phyloP scores from a whole-genome alignment of 2,113 vertebrate species.

The Gopherus evgoodei region DNA sequence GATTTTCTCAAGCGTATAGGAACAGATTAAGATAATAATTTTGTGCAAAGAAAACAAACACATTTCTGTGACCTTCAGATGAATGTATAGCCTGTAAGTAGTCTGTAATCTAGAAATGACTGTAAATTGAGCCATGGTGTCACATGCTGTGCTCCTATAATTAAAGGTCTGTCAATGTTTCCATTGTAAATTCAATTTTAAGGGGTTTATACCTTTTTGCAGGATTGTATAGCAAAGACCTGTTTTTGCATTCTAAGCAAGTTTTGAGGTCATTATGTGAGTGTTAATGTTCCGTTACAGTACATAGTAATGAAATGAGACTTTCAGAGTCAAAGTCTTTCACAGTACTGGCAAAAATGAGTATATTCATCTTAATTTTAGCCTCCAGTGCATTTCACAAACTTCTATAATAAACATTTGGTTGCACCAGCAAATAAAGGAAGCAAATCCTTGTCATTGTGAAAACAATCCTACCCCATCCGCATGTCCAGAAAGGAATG shows the following conservation, averaged over 20 bases:
- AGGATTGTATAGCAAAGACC: conserved; percentile 12
- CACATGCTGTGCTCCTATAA: not conserved
- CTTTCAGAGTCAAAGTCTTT: conserved; percentile 71
- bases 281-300: conserved; percentile 74
- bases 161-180: conserved; percentile 55
- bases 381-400: conserved; percentile 72
- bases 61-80: not conserved
- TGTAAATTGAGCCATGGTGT: not conserved
- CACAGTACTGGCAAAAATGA: conserved; percentile 74
- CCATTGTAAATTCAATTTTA: conserved; percentile 59
- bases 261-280: conserved; percentile 72
- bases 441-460: conserved; percentile 43
- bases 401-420: conserved; percentile 81
- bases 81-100: not conserved
- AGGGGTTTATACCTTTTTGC: conserved; percentile 40
- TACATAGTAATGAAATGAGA: conserved; percentile 77
- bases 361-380: conserved; percentile 81
- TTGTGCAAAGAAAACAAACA: not conserved
- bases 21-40: not conserved
- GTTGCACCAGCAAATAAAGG: conserved; percentile 69
- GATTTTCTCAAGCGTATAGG: not conserved
- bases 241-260: conserved; percentile 77
- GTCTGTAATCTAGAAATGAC: not conserved
- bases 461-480: conserved; percentile 35
- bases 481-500: not conserved